Percentiles rank a stretch among this genome's conserved stretches.
Evolutionary conservation across 2,888 invertebrate genomes (phyloP).

Genomic region (Selenia dentaria): DNA sequence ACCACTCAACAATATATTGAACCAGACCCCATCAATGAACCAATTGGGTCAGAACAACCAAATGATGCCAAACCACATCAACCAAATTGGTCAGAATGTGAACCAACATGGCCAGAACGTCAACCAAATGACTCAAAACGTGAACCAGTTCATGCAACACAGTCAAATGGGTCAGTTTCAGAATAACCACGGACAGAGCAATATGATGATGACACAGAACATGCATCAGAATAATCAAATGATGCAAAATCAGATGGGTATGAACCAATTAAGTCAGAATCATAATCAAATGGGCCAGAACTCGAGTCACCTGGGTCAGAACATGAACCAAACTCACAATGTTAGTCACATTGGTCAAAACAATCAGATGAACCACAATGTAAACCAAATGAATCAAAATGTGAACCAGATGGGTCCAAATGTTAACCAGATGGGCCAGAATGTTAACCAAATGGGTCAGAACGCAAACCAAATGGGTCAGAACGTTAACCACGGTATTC

Average conservation of each 20-base stretch:
- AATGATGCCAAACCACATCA: constrained; percentile 45
- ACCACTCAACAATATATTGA: constrained; percentile 57
- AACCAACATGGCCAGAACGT: constrained; percentile 42
- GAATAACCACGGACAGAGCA: constrained; percentile 44
- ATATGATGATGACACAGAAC: constrained; percentile 37
- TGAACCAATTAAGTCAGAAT: constrained; percentile 45
- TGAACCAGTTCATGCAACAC: constrained; percentile 47
- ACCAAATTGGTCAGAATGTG: constrained; percentile 36
- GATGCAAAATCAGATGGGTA: constrained; percentile 35
- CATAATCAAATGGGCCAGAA: constrained; percentile 49
- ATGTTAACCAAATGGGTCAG: constrained; percentile 23
- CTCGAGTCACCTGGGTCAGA: constrained; percentile 42
- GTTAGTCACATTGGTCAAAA: constrained; percentile 48
- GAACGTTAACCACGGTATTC: constrained; percentile 6
- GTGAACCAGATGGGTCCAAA: constrained; percentile 41
- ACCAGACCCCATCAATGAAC: constrained; percentile 53
- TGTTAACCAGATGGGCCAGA: constrained; percentile 21
- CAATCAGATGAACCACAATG: constrained; percentile 31
- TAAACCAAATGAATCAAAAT: constrained; percentile 32
- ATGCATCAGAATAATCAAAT: constrained; percentile 52
- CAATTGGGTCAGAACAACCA: constrained; percentile 50
- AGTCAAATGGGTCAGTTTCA: constrained; percentile 41
- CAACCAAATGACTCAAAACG: constrained; percentile 48
- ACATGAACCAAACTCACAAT: constrained; percentile 39
- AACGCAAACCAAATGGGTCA: constrained; percentile 29